phyloP scores from a whole-genome alignment of 1,140 invertebrate species.

The Drosophila nigrodunni region DNA sequence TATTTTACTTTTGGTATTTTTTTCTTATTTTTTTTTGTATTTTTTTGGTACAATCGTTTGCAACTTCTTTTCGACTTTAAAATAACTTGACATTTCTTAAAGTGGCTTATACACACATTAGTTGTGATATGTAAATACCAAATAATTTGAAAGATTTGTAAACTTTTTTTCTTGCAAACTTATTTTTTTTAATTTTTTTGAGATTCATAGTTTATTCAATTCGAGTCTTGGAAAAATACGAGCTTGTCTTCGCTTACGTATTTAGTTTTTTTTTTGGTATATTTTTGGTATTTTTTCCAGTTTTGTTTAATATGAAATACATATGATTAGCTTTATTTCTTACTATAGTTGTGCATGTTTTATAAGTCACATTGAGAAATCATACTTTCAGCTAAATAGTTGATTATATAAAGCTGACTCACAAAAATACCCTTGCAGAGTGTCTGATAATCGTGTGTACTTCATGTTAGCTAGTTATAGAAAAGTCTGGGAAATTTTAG shows the following conservation, averaged over 20 bases:
- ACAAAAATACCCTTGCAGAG: constrained; percentile 8
- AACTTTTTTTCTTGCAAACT: not conserved
- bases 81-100: not conserved
- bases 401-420: not conserved
- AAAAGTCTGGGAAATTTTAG: too few species aligned
- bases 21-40: not conserved
- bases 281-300: not conserved
- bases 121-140: constrained; percentile 4
- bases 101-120: not conserved
- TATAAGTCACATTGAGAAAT: constrained; percentile 30
- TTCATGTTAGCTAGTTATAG: not conserved
- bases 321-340: constrained; percentile 18
- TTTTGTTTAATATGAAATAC: constrained; percentile 8
- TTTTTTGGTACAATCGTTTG: not conserved
- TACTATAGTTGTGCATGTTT: constrained; percentile 38
- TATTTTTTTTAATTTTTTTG: not conserved
- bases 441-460: not conserved
- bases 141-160: not conserved
- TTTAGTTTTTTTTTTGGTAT: constrained; percentile 7
- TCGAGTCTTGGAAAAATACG: constrained; percentile 9
- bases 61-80: not conserved
- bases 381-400: constrained; percentile 13
- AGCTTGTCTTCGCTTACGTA: constrained; percentile 27
- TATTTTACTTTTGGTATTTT: constrained; percentile 21
- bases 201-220: not conserved